Base-by-base conservation (phyloP, 2,888 invertebrate species). In the Prenolepis imparis region DNA sequence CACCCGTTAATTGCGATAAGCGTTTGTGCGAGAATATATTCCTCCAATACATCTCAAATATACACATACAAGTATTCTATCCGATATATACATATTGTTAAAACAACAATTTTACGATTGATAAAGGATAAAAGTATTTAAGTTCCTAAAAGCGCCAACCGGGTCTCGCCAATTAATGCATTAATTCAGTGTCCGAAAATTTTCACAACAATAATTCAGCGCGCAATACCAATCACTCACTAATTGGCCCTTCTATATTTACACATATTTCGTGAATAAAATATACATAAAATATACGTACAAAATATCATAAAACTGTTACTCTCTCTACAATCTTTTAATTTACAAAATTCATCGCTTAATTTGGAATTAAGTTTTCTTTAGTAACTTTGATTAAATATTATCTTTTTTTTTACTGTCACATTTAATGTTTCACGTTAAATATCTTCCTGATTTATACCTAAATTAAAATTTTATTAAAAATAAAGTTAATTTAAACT, bases 1-100 rank as follows among this genome's bases (percentile, higher is more conserved):
- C 81, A 81, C 12, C 57, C 61, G 44, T 84, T 84, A 84, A 82
- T 68, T 84, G 73, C 73, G 48, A 73, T 82, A 84, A 84, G 84
- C 84, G 48, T 82, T 61, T 82, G 57, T 67, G 66, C 73, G 59
- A 41, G n/a, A 70, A 44, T 64, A 55, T 81, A 66, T 44, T 59
- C 28, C 9, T 36, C 28, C 48, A 61, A 61, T 84, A 73, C 59
- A 73, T 82, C 18, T 82, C 72, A 66, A 82, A 82, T 73, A 72
- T 70, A 83, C 63, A 83, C 28, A 68, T 12, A 68, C 36, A 59
- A 64, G 55, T 52, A 36, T 67, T 67, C 52, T 41, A 32, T 57
- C 44, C 32, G 52, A 28, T 70, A 80, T 66, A 8, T 78, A 77
- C 59, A 32, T 52, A 61, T 67, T 48, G 67, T 61, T n/a, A 66